Evolutionary conservation across 2,797 vertebrate species (phyloP), one percentile per base, ranked within the genome.

Genomic region (Clarias platycephalus): DNA sequence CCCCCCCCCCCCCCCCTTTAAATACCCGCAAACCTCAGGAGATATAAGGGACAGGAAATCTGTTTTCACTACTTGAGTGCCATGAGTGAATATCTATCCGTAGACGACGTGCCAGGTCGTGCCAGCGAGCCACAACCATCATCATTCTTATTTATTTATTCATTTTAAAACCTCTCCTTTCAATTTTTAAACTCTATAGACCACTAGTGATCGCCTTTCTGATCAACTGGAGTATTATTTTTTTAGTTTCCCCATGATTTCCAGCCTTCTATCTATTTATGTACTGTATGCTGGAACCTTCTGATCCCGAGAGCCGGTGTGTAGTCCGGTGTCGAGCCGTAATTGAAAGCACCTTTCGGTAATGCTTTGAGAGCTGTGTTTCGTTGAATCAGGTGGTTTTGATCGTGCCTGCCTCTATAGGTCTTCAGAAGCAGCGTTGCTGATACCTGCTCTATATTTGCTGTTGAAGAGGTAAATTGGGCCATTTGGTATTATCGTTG

Each of bases 201-300:
- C 80, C 76, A 4, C 84, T 78, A 31, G 86, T 86, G 85, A 90
- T 28, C 53, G 77, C 76, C 86, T 82, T 84, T 67, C 80, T 24
- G 53, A 75, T 49, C 16, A 9, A 4, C 49, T 28, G 26, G 16
- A 22, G 5, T 34, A 9, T 81, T 37, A 53, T 82, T 28, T n/a
- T 79, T 74, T 40, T 58, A 80, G 28, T n/a, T 55, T 81, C 84
- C 74, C 75, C 75, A 7, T 85, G 84, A 81, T 64, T 3, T 62
- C 16, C 28, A 64, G 8, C 2, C 55, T 49, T 13, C 55, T 16
- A 55, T 64, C 22, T 34, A 0, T 40, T 26, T 83, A 28, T 49
- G 10, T 9, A 20, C 70, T 44, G 60, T 37, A 49, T 34, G 7
- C 9, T 44, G 22, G 10, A 13, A 4, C 10, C 4, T n/a, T 55